A percentile compares a stretch with the other conserved stretches of the same genome.
Evolutionary conservation across 2,797 vertebrate genomes (phyloP).

Genomic region (Lates japonicus): DNA sequence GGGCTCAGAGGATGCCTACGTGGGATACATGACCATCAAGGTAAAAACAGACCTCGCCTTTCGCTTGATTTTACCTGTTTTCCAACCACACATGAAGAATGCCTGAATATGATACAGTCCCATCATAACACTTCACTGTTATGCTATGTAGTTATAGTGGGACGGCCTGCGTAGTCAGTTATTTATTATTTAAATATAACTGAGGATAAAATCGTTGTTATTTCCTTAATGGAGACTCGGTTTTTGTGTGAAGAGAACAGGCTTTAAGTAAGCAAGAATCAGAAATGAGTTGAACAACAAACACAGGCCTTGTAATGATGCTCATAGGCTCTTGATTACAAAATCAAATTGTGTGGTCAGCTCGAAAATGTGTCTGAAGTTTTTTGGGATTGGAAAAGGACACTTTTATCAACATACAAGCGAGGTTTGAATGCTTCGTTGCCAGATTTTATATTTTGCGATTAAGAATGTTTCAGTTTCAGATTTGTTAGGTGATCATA

Average conservation of each 20-base stretch:
- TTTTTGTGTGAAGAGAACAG: not conserved
- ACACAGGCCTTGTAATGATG: not conserved
- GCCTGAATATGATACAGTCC: not conserved
- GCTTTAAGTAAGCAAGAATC: not conserved
- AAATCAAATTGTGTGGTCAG: not conserved
- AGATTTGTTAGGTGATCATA: not conserved
- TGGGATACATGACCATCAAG: slow-evolving; percentile 99
- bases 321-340: not conserved
- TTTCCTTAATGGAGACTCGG: slow-evolving; percentile 1
- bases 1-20: slow-evolving; percentile 98
- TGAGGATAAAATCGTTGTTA: slow-evolving; percentile 9
- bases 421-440: not conserved
- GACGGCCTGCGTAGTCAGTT: not conserved
- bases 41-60: slow-evolving; percentile 75
- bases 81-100: not conserved
- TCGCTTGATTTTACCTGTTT: not conserved
- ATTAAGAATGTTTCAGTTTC: not conserved
- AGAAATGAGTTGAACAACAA: slow-evolving; percentile 3
- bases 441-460: too few relatives aligned
- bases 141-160: not conserved
- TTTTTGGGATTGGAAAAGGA: not conserved
- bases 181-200: slow-evolving; percentile 23
- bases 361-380: not conserved
- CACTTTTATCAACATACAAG: not conserved
- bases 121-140: not conserved